Base-by-base conservation (phyloP, 2,113 vertebrate genomes). In the Heloderma charlesbogerti region DNA sequence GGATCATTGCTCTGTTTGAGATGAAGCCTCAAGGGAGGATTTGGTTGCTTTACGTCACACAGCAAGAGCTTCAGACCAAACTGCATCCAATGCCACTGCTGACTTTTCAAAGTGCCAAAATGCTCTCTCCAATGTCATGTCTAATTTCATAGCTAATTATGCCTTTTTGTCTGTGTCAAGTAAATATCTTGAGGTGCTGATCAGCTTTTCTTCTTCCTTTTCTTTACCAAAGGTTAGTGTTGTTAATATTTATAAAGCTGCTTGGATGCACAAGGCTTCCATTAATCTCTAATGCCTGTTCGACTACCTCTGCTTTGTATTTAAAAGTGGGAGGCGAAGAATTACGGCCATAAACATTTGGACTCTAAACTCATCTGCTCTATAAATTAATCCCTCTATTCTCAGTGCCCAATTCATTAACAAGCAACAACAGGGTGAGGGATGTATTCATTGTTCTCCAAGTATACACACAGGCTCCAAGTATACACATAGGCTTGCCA, bases 111-210 rank as follows among this genome's bases (percentile, higher is more conserved):
- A 87, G 89, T 89, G 92, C 88, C 89, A 96, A 94, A 95, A 93
- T 91, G 92, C 75, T 94, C 94, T 92, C 93, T 95, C 91, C 75
- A 54, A 79, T 94, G 95, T 95, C 94, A 92, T 88, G 87, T 95
- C 90, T 95, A 95, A 95, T 96, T 95, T 94, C 94, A 95, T 92
- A 89, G 31, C 93, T 95, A 95, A 95, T 96, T 94, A 95, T 85
- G 93, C 31, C 93, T 93, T 89, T 95, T 93, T 94, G 2, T 94
- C 18, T 95, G 93, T 94, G 92, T 93, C 94, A 95, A 95, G 89
- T 91, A 93, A 93, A 34, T 96, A 94, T 84, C 94, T 94, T 87
- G 85, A 92, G 93, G 92, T 95, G 13, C 37, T 88, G 37, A 88
- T 84, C 87, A 93, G 94, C 91, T 94, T 95, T 95, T 66, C 82